These are phyloP conservation scores for Zele albiditarsus DNA, from an alignment of 2,888 invertebrate species.

Conservation along the genomic window DNA sequence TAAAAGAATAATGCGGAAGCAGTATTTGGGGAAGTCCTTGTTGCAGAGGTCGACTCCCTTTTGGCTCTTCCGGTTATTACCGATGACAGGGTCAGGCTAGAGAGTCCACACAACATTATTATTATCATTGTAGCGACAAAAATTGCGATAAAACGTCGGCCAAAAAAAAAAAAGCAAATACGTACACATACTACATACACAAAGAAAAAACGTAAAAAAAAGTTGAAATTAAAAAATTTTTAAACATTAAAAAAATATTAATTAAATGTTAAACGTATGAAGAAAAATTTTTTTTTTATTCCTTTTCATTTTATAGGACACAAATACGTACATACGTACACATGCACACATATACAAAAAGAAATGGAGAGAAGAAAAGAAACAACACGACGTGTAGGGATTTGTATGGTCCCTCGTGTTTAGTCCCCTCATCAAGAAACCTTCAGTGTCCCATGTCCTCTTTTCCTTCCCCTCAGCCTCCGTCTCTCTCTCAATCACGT, in stretches of 20 bases:
- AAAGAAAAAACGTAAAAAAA: neutral
- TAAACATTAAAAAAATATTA: conserved; percentile 2
- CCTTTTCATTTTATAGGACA: no score
- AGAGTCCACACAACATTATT: conserved; percentile 31
- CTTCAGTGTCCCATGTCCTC: neutral
- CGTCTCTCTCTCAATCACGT: neutral
- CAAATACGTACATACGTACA: no score
- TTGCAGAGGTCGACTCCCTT: conserved; percentile 19
- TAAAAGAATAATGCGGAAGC: conserved; percentile 19
- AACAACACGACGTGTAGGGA: neutral
- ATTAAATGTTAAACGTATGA: neutral
- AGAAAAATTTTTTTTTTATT: neutral
- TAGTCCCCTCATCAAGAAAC: conserved; percentile 1
- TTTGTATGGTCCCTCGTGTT: neutral
- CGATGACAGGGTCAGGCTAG: conserved; percentile 52
- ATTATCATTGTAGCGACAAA: conserved; percentile 41
- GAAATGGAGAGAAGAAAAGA: neutral
- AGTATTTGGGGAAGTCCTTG: conserved; percentile 19
- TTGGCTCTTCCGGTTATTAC: conserved; percentile 44
- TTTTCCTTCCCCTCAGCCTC: neutral
- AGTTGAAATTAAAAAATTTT: conserved; percentile 3
- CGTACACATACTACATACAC: conserved; percentile 22
- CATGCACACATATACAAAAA: neutral
- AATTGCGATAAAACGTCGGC: conserved; percentile 40
- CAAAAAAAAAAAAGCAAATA: conserved; percentile 30